Conservation (phyloP, 2,888 invertebrate genomes). For the Taphrorychus bicolor region DNA sequence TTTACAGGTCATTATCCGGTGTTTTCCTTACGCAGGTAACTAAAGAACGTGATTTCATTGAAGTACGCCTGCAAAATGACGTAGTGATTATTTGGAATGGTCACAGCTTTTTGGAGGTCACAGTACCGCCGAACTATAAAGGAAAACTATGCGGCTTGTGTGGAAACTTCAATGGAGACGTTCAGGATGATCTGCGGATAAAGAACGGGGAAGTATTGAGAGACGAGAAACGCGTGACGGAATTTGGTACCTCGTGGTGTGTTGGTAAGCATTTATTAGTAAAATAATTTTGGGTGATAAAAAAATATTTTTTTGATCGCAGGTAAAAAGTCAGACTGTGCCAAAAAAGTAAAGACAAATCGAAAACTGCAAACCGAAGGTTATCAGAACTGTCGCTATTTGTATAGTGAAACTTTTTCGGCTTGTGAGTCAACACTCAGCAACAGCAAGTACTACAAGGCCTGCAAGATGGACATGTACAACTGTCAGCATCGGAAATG, state of each 20-base stretch:
- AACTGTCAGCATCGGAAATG: slow-evolving; percentile 78
- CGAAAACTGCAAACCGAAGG: background rate
- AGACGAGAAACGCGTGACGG: slow-evolving; percentile 67
- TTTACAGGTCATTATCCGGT: no score
- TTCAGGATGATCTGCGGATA: slow-evolving; percentile 81
- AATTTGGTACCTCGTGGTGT: slow-evolving; percentile 90
- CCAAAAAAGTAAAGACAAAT: slow-evolving; percentile 43
- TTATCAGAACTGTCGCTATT: slow-evolving; percentile 45
- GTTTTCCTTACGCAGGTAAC: background rate
- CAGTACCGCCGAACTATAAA: slow-evolving; percentile 78
- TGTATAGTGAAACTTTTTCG: slow-evolving; percentile 67
- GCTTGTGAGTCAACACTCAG: slow-evolving; percentile 60
- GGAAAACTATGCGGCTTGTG: slow-evolving; percentile 88
- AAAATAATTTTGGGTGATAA: background rate
- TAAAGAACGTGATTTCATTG: slow-evolving; percentile 71
- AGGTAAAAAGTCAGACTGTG: slow-evolving; percentile 48
- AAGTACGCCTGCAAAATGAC: slow-evolving; percentile 75
- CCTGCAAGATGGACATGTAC: slow-evolving; percentile 81
- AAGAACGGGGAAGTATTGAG: slow-evolving; percentile 72
- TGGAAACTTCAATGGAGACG: slow-evolving; percentile 90
- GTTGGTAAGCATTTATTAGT: slow-evolving; percentile 65
- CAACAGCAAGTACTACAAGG: slow-evolving; percentile 82
- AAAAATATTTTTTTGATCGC: slow-evolving; percentile 16
- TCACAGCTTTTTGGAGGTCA: slow-evolving; percentile 86
- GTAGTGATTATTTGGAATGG: slow-evolving; percentile 92